Evolutionary conservation across 2,113 vertebrate species (phyloP).

Genomic region (Actinemys pallida): DNA sequence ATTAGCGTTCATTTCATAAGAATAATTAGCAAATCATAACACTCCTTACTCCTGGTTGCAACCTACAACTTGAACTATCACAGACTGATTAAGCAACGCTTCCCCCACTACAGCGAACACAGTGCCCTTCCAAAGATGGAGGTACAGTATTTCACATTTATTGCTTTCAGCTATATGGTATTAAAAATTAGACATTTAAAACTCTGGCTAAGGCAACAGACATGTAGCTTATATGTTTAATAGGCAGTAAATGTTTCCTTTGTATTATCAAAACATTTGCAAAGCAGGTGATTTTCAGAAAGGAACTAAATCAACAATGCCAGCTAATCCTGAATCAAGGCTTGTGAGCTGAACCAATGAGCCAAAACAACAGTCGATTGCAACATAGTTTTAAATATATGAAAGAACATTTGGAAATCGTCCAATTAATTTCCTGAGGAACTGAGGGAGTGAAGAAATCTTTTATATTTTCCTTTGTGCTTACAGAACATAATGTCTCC

Average conservation of each 20-base stretch:
- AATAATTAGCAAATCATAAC: fast-evolving
- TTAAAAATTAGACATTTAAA: background rate
- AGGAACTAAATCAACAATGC: constrained; percentile 10
- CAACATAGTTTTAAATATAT: constrained; percentile 25
- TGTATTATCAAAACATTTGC: constrained; percentile 1
- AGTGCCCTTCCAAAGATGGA: background rate
- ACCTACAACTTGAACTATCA: background rate
- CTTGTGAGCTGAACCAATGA: background rate
- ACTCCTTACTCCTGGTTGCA: fast-evolving
- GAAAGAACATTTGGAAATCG: constrained; percentile 42
- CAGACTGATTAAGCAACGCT: constrained; percentile 1
- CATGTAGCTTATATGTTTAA: background rate
- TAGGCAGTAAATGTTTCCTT: background rate
- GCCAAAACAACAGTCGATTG: constrained; percentile 6
- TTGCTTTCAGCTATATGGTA: background rate
- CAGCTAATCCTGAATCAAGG: constrained; percentile 18
- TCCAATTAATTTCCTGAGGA: constrained; percentile 54
- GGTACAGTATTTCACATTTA: background rate
- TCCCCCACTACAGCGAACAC: background rate
- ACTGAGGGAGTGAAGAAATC: constrained; percentile 32
- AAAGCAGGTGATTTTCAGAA: constrained; percentile 12
- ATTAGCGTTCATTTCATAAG: background rate
- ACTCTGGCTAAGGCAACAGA: background rate
- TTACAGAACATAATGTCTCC: constrained; percentile 22
- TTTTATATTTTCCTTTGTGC: constrained; percentile 16